Conservation (phyloP, 2,113 vertebrate genomes). For the Rhinoderma darwinii region DNA sequence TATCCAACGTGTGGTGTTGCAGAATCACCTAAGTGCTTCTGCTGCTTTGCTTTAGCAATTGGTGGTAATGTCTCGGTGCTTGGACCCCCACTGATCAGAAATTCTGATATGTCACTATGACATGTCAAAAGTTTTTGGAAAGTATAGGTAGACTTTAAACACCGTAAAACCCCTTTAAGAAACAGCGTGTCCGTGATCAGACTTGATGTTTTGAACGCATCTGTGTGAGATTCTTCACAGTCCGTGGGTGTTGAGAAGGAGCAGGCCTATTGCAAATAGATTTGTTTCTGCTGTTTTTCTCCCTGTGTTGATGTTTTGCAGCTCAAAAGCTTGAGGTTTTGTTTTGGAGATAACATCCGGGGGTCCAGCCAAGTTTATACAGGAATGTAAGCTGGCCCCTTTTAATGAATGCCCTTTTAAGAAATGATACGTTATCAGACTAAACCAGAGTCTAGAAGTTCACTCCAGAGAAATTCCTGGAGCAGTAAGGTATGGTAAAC, state of each 20-base stretch:
- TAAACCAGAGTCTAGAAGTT: slow-evolving; percentile 55
- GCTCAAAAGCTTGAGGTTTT: slow-evolving; percentile 44
- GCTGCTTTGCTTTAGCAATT: no score
- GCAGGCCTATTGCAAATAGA: slow-evolving; percentile 42
- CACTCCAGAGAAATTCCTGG: slow-evolving; percentile 57
- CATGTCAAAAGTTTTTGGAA: no score
- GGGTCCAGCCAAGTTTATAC: slow-evolving; percentile 56
- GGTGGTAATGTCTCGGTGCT: no score
- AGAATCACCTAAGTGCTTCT: no score
- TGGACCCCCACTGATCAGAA: no score
- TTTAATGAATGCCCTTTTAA: slow-evolving; percentile 58
- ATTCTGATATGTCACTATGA: no score
- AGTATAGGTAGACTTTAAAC: no score
- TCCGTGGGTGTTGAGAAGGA: slow-evolving; percentile 52
- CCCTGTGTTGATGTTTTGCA: slow-evolving; percentile 44
- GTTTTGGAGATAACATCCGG: slow-evolving; percentile 56
- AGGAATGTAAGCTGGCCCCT: slow-evolving; percentile 58
- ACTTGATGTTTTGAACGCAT: slow-evolving; percentile 7
- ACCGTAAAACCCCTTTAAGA: no score
- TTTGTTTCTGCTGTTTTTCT: slow-evolving; percentile 49
- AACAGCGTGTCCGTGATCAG: neutral
- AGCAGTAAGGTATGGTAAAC: slow-evolving; percentile 56
- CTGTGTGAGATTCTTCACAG: slow-evolving; percentile 34
- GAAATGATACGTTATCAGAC: slow-evolving; percentile 60
- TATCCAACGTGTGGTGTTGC: no score